These are phyloP conservation scores for Sebastes vulpes DNA, from an alignment of 2,797 vertebrate species.

Conservation along the genomic window DNA sequence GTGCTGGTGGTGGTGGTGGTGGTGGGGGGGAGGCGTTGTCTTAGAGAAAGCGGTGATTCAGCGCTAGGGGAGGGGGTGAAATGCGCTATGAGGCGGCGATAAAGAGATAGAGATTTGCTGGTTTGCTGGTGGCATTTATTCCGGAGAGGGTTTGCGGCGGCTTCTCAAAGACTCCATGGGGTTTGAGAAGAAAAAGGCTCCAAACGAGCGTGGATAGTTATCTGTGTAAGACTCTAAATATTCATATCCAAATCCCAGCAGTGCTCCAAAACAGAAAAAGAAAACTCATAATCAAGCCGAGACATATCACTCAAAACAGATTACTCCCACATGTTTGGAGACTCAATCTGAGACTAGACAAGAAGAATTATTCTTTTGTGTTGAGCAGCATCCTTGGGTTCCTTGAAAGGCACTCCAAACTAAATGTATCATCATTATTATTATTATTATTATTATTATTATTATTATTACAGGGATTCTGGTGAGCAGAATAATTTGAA, in stretches of 20 bases:
- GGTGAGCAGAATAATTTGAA: background rate
- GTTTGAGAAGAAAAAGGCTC: constrained; percentile 66
- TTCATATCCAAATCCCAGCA: constrained; percentile 70
- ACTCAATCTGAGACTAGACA: constrained; percentile 29
- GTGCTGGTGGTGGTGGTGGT: background rate
- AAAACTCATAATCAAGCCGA: constrained; percentile 64
- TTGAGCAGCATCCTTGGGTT: constrained; percentile 5
- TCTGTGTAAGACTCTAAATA: constrained; percentile 68
- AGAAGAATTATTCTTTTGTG: constrained; percentile 30
- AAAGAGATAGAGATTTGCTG: constrained; percentile 57
- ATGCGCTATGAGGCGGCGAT: constrained; percentile 37
- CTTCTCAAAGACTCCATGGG: constrained; percentile 60
- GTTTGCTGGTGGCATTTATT: constrained; percentile 62
- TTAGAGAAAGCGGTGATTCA: constrained; percentile 18
- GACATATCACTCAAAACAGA: constrained; percentile 71
- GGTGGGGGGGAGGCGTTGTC: background rate
- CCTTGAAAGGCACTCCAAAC: constrained; percentile 42
- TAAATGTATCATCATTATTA: constrained; percentile 7
- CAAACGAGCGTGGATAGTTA: constrained; percentile 64
- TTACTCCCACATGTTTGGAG: constrained; percentile 58
- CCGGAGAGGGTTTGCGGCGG: constrained; percentile 49
- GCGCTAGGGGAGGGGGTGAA: background rate
- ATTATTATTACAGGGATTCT: constrained; percentile 2
- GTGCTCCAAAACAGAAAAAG: constrained; percentile 53
- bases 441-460: constrained; percentile 7